phyloP scores from a whole-genome alignment of 1,140 invertebrate species.

The Drosophila orena region DNA sequence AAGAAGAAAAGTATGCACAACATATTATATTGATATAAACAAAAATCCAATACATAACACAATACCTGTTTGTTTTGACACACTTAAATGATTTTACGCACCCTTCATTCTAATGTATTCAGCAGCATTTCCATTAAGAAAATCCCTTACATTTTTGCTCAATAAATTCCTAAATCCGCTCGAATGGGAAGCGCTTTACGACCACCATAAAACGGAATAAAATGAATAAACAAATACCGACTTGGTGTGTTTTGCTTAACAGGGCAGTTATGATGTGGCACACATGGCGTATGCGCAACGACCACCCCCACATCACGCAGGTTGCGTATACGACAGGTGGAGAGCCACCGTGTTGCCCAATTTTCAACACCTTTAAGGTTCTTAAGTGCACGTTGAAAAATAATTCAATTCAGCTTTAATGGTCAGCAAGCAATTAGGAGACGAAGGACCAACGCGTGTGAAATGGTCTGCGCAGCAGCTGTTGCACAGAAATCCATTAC shows the following conservation, averaged over 20 bases:
- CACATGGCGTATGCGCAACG: slow-evolving; percentile 56
- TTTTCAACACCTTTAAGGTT: slow-evolving; percentile 40
- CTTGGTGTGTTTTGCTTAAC: slow-evolving; percentile 16
- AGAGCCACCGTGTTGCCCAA: background rate
- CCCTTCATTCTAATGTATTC: slow-evolving; percentile 11
- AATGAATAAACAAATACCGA: slow-evolving; percentile 34
- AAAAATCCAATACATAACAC: background rate
- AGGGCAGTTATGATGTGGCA: slow-evolving; percentile 12
- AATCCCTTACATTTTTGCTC: slow-evolving; percentile 22
- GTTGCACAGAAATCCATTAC: slow-evolving; percentile 32
- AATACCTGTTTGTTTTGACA: background rate
- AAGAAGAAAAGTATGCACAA: background rate
- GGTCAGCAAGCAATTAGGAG: slow-evolving; percentile 18
- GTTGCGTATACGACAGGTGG: slow-evolving; percentile 30
- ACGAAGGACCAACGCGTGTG: background rate
- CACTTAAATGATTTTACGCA: background rate
- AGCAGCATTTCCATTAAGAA: slow-evolving; percentile 28
- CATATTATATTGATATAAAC: background rate
- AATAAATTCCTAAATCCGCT: slow-evolving; percentile 28
- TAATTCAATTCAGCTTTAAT: slow-evolving; percentile 19
- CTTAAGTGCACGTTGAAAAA: slow-evolving; percentile 33
- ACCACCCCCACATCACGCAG: background rate
- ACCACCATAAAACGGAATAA: slow-evolving; percentile 30
- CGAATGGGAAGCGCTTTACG: slow-evolving; percentile 39
- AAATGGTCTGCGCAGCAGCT: slow-evolving; percentile 54